Percentiles rank a stretch among this genome's conserved stretches.
These are phyloP conservation scores for Sciurus vulgaris DNA, from an alignment of 2,797 vertebrate species.

Conservation along the genomic window DNA sequence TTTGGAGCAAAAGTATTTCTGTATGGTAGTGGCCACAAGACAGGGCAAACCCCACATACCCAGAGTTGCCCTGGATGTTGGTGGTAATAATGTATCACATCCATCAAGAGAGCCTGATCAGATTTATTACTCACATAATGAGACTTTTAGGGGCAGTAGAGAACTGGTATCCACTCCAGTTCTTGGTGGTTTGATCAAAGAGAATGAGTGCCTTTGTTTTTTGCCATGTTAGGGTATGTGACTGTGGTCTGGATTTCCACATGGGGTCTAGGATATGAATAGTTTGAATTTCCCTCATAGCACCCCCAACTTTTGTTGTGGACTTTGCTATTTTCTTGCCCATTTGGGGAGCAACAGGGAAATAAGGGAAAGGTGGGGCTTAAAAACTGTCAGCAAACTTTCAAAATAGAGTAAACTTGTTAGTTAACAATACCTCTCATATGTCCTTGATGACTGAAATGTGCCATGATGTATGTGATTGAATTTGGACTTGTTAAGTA, in stretches of 20 bases:
- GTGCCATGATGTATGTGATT: not conserved
- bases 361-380: not conserved
- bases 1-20: not conserved
- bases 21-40: not conserved
- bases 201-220: not conserved
- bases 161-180: not conserved
- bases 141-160: not conserved
- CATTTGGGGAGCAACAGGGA: not conserved
- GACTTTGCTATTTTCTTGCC: not conserved
- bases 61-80: not conserved
- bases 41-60: rapidly evolving
- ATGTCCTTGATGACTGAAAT: not conserved
- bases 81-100: not conserved
- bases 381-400: not conserved
- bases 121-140: not conserved
- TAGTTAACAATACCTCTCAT: not conserved
- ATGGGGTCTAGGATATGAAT: not conserved
- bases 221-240: not conserved
- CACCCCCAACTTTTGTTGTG: too few relatives aligned
- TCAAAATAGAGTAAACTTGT: not conserved
- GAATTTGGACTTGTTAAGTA: not conserved
- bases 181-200: not conserved
- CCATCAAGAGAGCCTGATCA: not conserved
- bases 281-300: not conserved
- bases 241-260: not conserved